Evolutionary conservation across 2,113 vertebrate genomes (phyloP), one percentile per base, ranked within the genome.

Genomic region (Cyprinodon tularosa): DNA sequence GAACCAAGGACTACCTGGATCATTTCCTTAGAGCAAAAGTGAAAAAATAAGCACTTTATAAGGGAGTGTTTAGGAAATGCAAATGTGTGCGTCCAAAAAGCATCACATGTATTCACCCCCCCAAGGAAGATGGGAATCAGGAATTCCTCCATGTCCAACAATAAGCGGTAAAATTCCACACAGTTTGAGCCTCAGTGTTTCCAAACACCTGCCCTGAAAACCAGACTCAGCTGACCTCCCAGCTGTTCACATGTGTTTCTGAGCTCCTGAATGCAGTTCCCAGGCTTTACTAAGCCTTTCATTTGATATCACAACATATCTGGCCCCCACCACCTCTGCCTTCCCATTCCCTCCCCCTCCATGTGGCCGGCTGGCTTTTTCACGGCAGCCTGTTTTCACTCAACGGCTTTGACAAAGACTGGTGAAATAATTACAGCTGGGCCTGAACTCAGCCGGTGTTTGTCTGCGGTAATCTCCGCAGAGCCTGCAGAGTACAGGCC

Each of bases 271-370:
- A 86, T 83, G 80, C 82, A 81, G 86, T 93, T 93, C 91, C 91
- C 91, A 92, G 86, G 90, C 86, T 89, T 85, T 74, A 72, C 66
- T 90, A 82, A 89, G 89, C 85, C 82, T 88, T 90, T 91, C 83
- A 89, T 90, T 91, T 92, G 89, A 90, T 92, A 92, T 93, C 90
- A 90, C 82, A 90, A 90, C 91, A 90, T 88, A 88, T 89, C 89
- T 88, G 59, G 17, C 50, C 62, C 70, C 71, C 62, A 72, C 47
- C 59, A 2, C 62, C n/a, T 22, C 65, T 38, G 36, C 62, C 37
- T 68, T 11, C 50, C 44, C 39, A 7, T 37, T 4, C 66, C 37
- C 47, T n/a, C 40, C 3, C 65, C 11, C 76, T 70, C 76, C 69
- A 79, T 77, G 74, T 72, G 85, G 78, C 90, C 72, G 89, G 77